Conservation (phyloP, 2,797 vertebrate genomes). For the Leuciscus waleckii region DNA sequence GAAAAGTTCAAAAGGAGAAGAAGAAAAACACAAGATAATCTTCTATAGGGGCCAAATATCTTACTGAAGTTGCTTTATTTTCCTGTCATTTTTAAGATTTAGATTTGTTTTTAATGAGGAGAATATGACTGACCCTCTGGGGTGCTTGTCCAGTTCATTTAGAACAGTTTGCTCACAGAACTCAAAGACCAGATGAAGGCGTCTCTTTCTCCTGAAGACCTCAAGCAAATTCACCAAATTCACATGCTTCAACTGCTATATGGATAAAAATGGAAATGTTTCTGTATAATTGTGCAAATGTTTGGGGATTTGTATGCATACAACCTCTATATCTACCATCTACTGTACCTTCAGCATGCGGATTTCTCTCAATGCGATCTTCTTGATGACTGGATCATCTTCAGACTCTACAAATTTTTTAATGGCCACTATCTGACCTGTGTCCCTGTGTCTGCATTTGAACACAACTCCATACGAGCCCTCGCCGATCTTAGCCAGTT, state of each 20-base stretch:
- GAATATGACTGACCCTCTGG: conserved; percentile 79
- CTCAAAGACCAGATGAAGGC: conserved; percentile 89
- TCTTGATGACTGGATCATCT: conserved; percentile 89
- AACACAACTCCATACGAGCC: conserved; percentile 91
- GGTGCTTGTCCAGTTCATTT: conserved; percentile 87
- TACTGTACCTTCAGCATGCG: conserved; percentile 85
- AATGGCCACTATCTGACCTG: conserved; percentile 87
- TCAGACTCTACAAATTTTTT: conserved; percentile 92
- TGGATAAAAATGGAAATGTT: conserved; percentile 24
- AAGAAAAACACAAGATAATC: neutral
- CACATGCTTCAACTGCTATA: conserved; percentile 88
- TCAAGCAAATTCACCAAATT: conserved; percentile 90
- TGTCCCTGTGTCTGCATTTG: conserved; percentile 87
- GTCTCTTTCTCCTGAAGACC: conserved; percentile 87
- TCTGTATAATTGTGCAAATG: neutral
- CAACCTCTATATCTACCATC: neutral
- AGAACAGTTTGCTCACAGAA: conserved; percentile 92
- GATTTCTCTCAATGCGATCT: conserved; percentile 89
- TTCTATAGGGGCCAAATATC: neutral
- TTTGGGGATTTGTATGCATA: neutral
- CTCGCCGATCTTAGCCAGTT: conserved; percentile 88
- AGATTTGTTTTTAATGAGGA: neutral
- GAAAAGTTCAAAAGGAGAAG: neutral
- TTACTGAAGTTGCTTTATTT: neutral
- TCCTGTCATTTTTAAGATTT: neutral